Base-by-base conservation (phyloP, 2,113 vertebrate genomes). In the Seriola rivoliana region DNA sequence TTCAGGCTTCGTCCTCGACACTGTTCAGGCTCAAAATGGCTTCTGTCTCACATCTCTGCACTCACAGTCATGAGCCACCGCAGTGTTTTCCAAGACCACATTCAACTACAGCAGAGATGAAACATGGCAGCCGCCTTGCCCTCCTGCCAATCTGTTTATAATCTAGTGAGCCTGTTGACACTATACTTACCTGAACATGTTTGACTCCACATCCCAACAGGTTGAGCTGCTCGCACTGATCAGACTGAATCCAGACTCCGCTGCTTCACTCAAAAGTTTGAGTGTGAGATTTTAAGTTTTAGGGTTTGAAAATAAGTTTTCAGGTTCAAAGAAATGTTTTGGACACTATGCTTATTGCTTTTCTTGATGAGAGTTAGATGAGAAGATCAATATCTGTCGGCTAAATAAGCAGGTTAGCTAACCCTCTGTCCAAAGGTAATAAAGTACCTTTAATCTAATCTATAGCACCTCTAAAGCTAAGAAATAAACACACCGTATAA, bases 1-100 rank as follows among this genome's bases (percentile, higher is more conserved):
- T 59, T 57, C 81, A 64, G 78, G 60, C 59, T 74, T 21, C 38
- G 34, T 63, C 64, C 34, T 73, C 34, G 29, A 72, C 58, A 64
- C 62, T 60, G 83, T 67, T 25, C 7, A 57, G 77, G 64, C 64
- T 86, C 16, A 78, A 75, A 86, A 78, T 75, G 78, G 38, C 48
- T 77, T 68, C 76, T 68, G 83, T 44, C 50, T 73, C 71, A 63
- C 62, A 21, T 83, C 75, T 54, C 21, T 4, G 29, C 34, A 10
- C 52, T 46, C 40, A 13, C 38, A 23, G 52, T n/a, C 54, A 19
- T 14, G 3, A 69, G 55, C 42, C 36, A 32, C 65, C 4, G 32
- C 55, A 16, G 13, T 17, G 4, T 34, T 42, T 62, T 42, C 11
- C 19, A n/a, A 25, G 14, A 14, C 23, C 2, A 25, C 17, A 9